These are phyloP conservation scores for Serripes groenlandicus DNA, from an alignment of 2,888 invertebrate species.

Conservation along the genomic window DNA sequence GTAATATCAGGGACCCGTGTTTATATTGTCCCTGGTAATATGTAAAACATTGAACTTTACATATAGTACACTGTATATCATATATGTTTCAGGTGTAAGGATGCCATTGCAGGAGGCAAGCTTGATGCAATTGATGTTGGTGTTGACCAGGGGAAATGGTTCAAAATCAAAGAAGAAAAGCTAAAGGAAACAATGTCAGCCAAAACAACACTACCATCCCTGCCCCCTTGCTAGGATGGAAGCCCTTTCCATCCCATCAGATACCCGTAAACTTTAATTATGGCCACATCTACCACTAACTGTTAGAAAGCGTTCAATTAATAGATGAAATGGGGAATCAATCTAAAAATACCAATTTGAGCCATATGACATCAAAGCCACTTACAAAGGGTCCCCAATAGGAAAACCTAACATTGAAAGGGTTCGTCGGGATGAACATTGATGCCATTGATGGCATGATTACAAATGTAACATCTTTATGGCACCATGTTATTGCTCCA, in stretches of 20 bases:
- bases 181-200: background rate
- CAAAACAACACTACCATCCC: too few relatives aligned
- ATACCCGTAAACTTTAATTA: too few relatives aligned
- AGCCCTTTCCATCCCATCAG: background rate
- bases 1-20: too few relatives aligned
- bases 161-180: background rate
- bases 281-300: constrained; percentile 29
- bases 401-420: too few relatives aligned
- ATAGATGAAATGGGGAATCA: background rate
- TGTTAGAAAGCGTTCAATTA: constrained; percentile 17
- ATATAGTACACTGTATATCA: too few relatives aligned
- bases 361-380: constrained; percentile 23
- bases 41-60: too few relatives aligned
- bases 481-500: too few relatives aligned
- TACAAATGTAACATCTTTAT: too few relatives aligned
- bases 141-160: constrained; percentile 10
- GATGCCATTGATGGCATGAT: too few relatives aligned
- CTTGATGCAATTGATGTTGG: background rate
- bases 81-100: constrained; percentile 5
- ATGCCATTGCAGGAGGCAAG: background rate
- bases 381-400: constrained; percentile 26
- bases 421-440: too few relatives aligned
- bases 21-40: too few relatives aligned
- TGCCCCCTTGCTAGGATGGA: background rate
- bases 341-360: constrained; percentile 2